A percentile compares a stretch with the other conserved stretches of the same genome.
These are phyloP conservation scores for Graphium colonna DNA, from an alignment of 2,888 invertebrate species.

Conservation along the genomic window DNA sequence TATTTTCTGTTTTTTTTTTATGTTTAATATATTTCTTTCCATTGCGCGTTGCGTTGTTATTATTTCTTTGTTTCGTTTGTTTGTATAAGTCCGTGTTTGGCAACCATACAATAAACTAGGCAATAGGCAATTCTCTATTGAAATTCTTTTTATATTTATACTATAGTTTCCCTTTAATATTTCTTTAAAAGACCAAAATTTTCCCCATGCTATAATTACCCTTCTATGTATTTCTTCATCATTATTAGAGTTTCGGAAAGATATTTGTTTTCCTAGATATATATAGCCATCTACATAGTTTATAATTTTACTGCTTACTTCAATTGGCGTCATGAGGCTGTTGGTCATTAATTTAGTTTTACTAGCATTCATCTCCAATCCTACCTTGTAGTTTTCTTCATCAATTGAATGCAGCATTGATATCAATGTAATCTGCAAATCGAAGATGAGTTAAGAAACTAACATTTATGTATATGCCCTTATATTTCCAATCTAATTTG, in stretches of 20 bases:
- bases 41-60: constrained; percentile 15
- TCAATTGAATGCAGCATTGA: constrained; percentile 20
- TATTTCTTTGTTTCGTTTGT: constrained; percentile 11
- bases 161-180: constrained; percentile 1
- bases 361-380: constrained; percentile 2
- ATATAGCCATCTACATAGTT: constrained; percentile 13
- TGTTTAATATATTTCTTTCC: constrained; percentile 24
- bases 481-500: constrained; percentile 18
- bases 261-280: constrained; percentile 18
- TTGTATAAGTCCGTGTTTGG: constrained; percentile 19
- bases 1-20: constrained; percentile 25
- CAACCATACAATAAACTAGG: constrained; percentile 14
- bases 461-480: not conserved
- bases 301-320: not conserved
- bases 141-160: constrained; percentile 10
- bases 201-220: constrained; percentile 15
- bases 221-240: constrained; percentile 12
- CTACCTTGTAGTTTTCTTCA: constrained; percentile 17
- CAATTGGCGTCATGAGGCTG: not conserved
- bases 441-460: constrained; percentile 18
- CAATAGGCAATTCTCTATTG: constrained; percentile 7
- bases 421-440: constrained; percentile 23
- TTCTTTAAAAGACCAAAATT: constrained; percentile 3
- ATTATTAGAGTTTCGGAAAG: constrained; percentile 9
- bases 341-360: constrained; percentile 17